phyloP scores from a whole-genome alignment of 2,888 invertebrate species.

The Eucera pruinosa region DNA sequence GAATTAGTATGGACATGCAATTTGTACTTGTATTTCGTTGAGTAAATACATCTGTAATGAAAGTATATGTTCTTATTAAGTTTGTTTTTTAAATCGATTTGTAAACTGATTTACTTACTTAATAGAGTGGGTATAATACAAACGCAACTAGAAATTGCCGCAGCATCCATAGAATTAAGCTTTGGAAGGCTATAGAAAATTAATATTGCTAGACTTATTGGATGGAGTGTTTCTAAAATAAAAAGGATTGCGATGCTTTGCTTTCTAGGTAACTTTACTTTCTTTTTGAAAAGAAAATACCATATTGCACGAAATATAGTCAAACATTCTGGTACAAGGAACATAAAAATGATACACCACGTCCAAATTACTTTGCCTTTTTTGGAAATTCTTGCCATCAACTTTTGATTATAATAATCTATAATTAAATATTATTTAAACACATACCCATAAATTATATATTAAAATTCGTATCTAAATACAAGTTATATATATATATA shows the following conservation, averaged over 20 bases:
- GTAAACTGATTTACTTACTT: conserved; percentile 85
- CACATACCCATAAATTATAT: no score
- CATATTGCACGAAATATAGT: conserved; percentile 89
- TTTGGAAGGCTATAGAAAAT: conserved; percentile 91
- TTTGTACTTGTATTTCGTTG: neutral
- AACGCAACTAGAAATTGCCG: conserved; percentile 93
- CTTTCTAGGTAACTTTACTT: conserved; percentile 85
- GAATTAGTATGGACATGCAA: conserved; percentile 16
- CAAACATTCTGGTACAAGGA: conserved; percentile 91
- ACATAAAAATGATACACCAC: conserved; percentile 91
- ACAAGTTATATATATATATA: no score
- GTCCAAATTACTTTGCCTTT: conserved; percentile 91
- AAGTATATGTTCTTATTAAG: neutral
- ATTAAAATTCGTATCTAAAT: no score
- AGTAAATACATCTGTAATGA: conserved; percentile 52
- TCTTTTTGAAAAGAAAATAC: conserved; percentile 90
- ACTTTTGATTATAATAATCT: conserved; percentile 15
- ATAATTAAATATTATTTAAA: conserved; percentile 4
- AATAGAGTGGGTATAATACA: conserved; percentile 92
- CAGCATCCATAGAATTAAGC: conserved; percentile 92
- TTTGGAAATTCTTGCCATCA: conserved; percentile 79
- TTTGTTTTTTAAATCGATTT: conserved; percentile 5
- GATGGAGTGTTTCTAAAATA: conserved; percentile 91
- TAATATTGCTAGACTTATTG: conserved; percentile 91
- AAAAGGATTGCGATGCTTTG: conserved; percentile 87